Conservation (phyloP, 2,888 invertebrate genomes). For the Habrosyne pyritoides region DNA sequence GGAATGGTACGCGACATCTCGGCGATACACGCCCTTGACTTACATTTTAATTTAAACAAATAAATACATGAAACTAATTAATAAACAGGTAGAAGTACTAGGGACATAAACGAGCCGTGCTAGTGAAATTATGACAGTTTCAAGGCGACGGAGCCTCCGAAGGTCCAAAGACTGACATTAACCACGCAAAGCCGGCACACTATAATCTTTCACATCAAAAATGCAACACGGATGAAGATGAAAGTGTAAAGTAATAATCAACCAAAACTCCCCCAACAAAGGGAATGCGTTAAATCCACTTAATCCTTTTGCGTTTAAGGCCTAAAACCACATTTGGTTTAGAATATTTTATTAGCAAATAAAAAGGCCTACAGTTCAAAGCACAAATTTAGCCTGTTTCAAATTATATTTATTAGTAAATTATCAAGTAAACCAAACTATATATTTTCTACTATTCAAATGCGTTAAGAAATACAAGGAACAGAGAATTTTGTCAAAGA, state of each 20-base stretch:
- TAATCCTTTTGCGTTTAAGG: no score
- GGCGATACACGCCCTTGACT: slow-evolving; percentile 36
- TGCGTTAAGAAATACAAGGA: slow-evolving; percentile 38
- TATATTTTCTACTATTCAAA: slow-evolving; percentile 34
- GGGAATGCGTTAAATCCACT: no score
- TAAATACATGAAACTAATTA: slow-evolving; percentile 47
- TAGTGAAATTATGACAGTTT: slow-evolving; percentile 37
- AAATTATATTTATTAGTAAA: no score
- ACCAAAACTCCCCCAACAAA: no score
- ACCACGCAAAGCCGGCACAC: slow-evolving; percentile 40
- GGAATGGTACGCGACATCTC: slow-evolving; percentile 32
- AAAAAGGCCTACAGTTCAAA: no score
- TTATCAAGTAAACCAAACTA: no score
- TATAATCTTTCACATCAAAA: slow-evolving; percentile 20
- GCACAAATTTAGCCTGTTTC: no score
- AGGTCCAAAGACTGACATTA: slow-evolving; percentile 31
- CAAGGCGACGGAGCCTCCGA: slow-evolving; percentile 27
- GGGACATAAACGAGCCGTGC: slow-evolving; percentile 18
- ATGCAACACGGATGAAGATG: no score
- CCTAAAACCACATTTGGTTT: no score
- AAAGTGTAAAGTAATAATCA: no score
- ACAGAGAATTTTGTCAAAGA: no score
- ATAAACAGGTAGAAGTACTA: neutral
- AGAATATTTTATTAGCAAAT: no score
- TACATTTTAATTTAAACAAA: slow-evolving; percentile 45